Base-by-base conservation (phyloP, 2,113 vertebrate species). In the Corythaixoides concolor region DNA sequence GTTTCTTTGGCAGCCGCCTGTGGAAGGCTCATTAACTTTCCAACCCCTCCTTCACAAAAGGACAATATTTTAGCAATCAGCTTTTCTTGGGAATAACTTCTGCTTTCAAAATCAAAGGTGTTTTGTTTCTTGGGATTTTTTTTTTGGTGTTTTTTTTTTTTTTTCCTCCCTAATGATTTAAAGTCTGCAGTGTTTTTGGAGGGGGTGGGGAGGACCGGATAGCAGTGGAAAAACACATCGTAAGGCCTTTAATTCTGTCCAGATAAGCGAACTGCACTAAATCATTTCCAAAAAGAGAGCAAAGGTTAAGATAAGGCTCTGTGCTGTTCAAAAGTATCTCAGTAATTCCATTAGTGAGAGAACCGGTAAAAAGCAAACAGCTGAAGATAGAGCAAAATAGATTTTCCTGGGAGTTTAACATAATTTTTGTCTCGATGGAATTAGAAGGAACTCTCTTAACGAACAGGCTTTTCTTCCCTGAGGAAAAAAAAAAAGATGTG, bases 301-400 rank as follows among this genome's bases (percentile, higher is more conserved):
- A 96, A 85, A 88, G 92, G 95, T 95, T 91, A 92, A 87, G 90
- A 91, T 95, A 88, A 96, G 59, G 70, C 50, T 60, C 68, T 20
- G 11, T 82, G 81, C 66, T 88, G 30, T 67, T 93, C 86, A 58
- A 58, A 95, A 88, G 32, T 59, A 74, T 82, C 92, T 92, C 76
- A 12, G 74, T 89, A 80, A 95, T 94, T 95, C 90, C 73, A 80
- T 94, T 95, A 93, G 39, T 79, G 75, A 58, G 43, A 85, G 55
- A 80, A 77, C 41, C 70, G 63, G 50, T 43, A 72, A 76, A 93
- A 93, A 68, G 12, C 35, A 80, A 79, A 41, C 26, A 41, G 79
- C 63, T 76, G 50, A 83, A 93, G 66, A 94, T 67, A 80, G 79
- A 86, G 27, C 32, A 72, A 95, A 97, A 90, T 30, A 92, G n/a